Evolutionary conservation across 2,113 vertebrate species (phyloP), one percentile per base, ranked within the genome.

Genomic region (Caretta caretta): DNA sequence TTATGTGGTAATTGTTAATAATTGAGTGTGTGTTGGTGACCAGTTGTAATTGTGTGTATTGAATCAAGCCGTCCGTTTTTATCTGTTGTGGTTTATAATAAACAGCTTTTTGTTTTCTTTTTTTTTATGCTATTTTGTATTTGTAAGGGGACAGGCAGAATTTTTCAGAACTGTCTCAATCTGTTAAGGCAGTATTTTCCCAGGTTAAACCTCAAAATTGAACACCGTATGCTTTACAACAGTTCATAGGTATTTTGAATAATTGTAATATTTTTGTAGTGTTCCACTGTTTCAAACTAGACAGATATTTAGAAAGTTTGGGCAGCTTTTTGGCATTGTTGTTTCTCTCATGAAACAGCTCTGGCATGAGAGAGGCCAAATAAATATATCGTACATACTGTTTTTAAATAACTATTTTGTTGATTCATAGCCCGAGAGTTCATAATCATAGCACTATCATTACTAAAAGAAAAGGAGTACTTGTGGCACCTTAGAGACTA

Each of bases 161-260:
- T 62, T 62, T 31, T 62, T 62, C 83, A 93, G 80, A 83, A 87
- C 48, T 42, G 42, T 80, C 56, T 79, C 35, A 88, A 22, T 42
- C 35, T 83, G 12, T 75, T 84, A 20, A 48, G 69, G 16, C 78
- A 54, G 31, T 86, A 59, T 54, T 94, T 16, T 10, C 31, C 48
- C 81, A 48, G 83, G 84, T 87, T 87, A 86, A 80, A 92, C 12
- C n/a, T 94, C 53, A 93, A 3, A 17, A 79, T 91, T 91, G 88
- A 31, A 75, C 31, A 27, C 59, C 29, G 6, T 84, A 11, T 81
- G 31, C 8, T 84, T 93, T 0, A 0, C 16, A 10, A 0, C 3
- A 1, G 86, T 93, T 59, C 86, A 87, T 25, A 83, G 50, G n/a
- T n/a, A 76, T 38, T 54, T 88, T 87, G 79, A 87, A 80, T 54